Evolutionary conservation across 2,888 invertebrate genomes (phyloP), one percentile per base, ranked within the genome.

Genomic region (Spisula subtruncata): DNA sequence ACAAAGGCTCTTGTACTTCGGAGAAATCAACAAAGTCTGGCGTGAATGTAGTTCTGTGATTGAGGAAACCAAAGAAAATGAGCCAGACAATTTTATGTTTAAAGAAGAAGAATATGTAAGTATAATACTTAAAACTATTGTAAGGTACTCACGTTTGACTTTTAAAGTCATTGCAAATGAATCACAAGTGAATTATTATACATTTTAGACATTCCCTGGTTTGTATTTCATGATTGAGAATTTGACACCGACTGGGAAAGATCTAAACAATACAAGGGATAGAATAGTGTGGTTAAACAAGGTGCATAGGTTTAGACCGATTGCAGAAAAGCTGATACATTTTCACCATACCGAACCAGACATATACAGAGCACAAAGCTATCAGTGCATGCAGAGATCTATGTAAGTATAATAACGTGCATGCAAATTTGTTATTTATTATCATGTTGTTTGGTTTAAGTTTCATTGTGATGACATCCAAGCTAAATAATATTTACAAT

Each of bases 61-160:
- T 46, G 71, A 85, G n/a, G 84, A 89, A 8, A 46, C 91, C 12
- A 90, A 91, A 81, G 83, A 89, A 35, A 89, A 89, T 20, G 88
- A 88, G 20, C 89, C 92, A 10, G 89, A 91, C 10, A 91, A 93
- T 71, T 89, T 88, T 41, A 90, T 94, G 82, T 89, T 91, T 29
- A 81, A 89, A 8, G 88, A 91, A 32, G 89, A 93, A 83, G 94
- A 94, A 91, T 90, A 93, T 91, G 95, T 95, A 92, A 91, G 93
- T 81, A 46, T 71, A n/a, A 56, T 16, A n/a, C n/a, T n/a, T n/a
- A n/a, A n/a, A n/a, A n/a, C n/a, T n/a, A n/a, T n/a, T n/a, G n/a
- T n/a, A n/a, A n/a, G n/a, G n/a, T n/a, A n/a, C n/a, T n/a, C n/a
- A n/a, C n/a, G n/a, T 41, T 41, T 41, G 41, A 41, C 41, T 41